Evolutionary conservation across 2,888 invertebrate genomes (phyloP), one percentile per base, ranked within the genome.

Genomic region (Pandemis corylana): DNA sequence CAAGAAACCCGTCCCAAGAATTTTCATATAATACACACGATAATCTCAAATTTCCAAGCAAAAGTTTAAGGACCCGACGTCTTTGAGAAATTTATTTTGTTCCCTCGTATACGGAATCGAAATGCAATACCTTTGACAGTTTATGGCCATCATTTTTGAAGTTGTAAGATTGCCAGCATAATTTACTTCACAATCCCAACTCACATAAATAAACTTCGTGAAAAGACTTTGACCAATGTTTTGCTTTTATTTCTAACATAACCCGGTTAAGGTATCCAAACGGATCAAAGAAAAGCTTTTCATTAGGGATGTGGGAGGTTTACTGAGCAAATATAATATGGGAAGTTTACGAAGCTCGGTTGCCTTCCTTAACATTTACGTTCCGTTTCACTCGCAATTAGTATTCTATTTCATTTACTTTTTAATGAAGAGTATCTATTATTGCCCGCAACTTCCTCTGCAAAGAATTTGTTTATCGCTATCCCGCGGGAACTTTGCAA

Each of bases 241-340:
- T 41, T 20, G 65, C 49, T 71, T 66, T 62, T 68, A 67, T 62
- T 72, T 67, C 49, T 72, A 66, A 62, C 51, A 72, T 68, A 44
- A 53, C 28, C 42, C 28, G 51, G 67, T 72, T 68, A 72, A 62
- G 51, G 61, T 71, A 65, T 62, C 62, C 51, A 61, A 44, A 72
- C 44, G 53, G 67, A 72, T 68, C 72, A 67, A 72, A 72, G 72
- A 67, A 72, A 72, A 44, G 67, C 51, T 53, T 72, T 68, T 72
- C 61, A 67, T 72, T 72, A 68, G 62, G 53, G 46, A 51, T 44
- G 53, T 13, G 62, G 72, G 49, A 61, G 65, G 67, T 62, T 51
- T 49, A 49, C 67, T 6, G 67, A 62, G 53, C 53, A 68, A 72
- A 72, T 53, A 72, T 68, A 68, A 72, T 53, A 67, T 28, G 42